Evolutionary conservation across 2,113 vertebrate genomes (phyloP).

Genomic region (Rhinopomastus cyanomelas): DNA sequence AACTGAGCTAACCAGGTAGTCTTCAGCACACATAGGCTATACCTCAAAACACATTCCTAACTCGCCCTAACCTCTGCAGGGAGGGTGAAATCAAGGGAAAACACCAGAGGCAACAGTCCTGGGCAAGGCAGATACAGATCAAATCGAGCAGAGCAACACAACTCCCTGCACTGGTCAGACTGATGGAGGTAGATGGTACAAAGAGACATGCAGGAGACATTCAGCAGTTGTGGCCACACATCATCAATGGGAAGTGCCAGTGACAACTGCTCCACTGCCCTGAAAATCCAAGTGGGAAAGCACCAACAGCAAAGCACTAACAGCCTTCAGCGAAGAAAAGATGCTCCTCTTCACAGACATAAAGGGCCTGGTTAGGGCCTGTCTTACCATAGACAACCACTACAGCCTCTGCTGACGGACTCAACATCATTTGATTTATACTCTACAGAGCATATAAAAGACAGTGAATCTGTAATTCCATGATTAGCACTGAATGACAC

Average conservation of each 20-base stretch:
- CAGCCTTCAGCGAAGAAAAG: not conserved
- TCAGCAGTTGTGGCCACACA: not conserved
- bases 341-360: accelerated
- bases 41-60: not conserved
- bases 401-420: not conserved
- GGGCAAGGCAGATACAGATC: not conserved
- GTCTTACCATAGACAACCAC: not conserved
- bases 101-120: not conserved
- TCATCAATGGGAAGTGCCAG: not conserved
- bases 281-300: not conserved
- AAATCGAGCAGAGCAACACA: not conserved
- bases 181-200: accelerated
- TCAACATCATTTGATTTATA: not conserved
- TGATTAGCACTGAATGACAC: slow-evolving; percentile 39
- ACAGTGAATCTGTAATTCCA: slow-evolving; percentile 33
- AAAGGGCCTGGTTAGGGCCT: not conserved
- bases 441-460: not conserved
- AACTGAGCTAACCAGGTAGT: too few relatives aligned
- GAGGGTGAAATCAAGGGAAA: not conserved
- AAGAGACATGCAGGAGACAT: not conserved
- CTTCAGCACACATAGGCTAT: not conserved
- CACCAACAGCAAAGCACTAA: not conserved
- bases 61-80: not conserved
- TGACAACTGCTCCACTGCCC: not conserved
- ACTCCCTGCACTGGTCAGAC: not conserved